Conservation (phyloP, 2,113 vertebrate species). For the Lichenostomus cassidix region DNA sequence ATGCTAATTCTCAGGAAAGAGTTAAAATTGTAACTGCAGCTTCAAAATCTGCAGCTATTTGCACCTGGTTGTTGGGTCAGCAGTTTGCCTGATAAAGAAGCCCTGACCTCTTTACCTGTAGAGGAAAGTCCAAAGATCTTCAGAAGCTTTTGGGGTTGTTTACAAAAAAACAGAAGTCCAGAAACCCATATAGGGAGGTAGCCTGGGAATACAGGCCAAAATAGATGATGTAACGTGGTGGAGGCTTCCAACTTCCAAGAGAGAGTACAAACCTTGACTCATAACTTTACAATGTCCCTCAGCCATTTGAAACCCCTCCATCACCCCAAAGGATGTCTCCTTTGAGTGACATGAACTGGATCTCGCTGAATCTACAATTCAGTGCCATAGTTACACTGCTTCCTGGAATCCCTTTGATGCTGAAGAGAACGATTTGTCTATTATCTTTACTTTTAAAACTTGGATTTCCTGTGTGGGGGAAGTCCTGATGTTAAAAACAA, state of each 20-base stretch:
- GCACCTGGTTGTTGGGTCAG: neutral
- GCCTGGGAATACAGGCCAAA: neutral
- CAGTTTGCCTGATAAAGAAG: neutral
- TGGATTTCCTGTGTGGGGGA: conserved; percentile 39
- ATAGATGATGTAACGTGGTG: neutral
- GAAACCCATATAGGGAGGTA: neutral
- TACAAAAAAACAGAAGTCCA: neutral
- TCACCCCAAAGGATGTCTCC: neutral
- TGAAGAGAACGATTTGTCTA: conserved; percentile 9
- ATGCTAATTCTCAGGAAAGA: neutral
- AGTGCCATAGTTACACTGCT: neutral
- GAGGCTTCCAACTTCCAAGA: neutral
- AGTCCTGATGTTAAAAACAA: conserved; percentile 17
- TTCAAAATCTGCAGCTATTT: neutral
- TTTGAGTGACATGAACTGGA: neutral
- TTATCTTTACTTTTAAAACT: conserved; percentile 37
- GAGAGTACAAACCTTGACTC: neutral
- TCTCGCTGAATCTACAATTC: neutral
- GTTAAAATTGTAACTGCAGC: neutral
- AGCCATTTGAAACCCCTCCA: neutral
- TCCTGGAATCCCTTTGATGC: conserved; percentile 9
- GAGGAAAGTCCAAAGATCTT: conserved; percentile 28
- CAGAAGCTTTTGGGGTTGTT: neutral
- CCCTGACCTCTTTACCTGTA: neutral
- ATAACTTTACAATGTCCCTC: neutral